phyloP scores from a whole-genome alignment of 2,888 invertebrate species.

The Pyralis farinalis region DNA sequence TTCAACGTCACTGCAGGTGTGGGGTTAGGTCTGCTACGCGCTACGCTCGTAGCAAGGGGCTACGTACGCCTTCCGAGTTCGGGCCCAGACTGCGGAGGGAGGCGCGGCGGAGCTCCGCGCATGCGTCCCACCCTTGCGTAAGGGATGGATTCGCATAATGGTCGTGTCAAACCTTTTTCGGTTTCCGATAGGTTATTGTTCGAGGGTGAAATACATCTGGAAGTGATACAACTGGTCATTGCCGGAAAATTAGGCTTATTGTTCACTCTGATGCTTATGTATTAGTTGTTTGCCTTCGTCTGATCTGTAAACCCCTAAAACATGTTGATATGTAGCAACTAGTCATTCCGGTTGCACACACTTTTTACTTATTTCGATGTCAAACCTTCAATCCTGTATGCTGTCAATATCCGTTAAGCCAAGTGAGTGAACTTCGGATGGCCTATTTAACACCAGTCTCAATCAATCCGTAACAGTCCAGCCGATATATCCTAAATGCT shows the following conservation, averaged over 20 bases:
- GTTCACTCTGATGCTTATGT: background rate
- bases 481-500: too few species aligned
- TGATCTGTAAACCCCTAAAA: background rate
- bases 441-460: too few species aligned
- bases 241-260: background rate
- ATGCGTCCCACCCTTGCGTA: constrained; percentile 42
- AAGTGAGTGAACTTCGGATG: too few species aligned
- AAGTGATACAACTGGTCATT: constrained; percentile 16
- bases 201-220: constrained; percentile 15
- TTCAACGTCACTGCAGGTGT: constrained; percentile 55
- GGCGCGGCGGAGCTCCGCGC: constrained; percentile 47
- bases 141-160: constrained; percentile 48
- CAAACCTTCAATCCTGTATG: too few species aligned
- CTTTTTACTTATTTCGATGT: too few species aligned
- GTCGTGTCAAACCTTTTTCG: constrained; percentile 46
- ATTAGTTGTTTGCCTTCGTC: background rate
- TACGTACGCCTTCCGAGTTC: constrained; percentile 39
- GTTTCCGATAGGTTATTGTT: constrained; percentile 51
- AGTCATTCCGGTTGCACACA: too few species aligned
- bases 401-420: too few species aligned
- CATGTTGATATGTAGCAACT: too few species aligned
- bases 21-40: constrained; percentile 31
- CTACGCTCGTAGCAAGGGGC: constrained; percentile 34
- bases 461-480: too few species aligned
- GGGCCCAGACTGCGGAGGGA: constrained; percentile 59